A percentile compares a stretch with the other conserved stretches of the same genome.
These are phyloP conservation scores for Apamea monoglypha DNA, from an alignment of 2,888 invertebrate genomes.

Conservation along the genomic window DNA sequence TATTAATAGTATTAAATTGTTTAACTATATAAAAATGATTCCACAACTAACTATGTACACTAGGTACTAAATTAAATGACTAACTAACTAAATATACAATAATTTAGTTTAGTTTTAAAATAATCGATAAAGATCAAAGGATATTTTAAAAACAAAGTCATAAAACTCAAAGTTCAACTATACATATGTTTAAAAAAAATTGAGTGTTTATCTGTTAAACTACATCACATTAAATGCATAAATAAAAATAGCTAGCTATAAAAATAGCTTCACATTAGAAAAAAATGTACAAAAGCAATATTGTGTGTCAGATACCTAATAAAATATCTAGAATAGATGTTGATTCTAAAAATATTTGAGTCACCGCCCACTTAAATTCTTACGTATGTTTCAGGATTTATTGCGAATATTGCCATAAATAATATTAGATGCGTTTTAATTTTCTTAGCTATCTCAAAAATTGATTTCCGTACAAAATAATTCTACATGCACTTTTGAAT, in stretches of 20 bases:
- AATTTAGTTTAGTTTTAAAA: neutral
- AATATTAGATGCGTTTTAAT: slow-evolving; percentile 6
- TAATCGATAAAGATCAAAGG: neutral
- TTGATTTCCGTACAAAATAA: no score
- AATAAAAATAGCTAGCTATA: slow-evolving; percentile 1
- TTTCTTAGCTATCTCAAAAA: no score
- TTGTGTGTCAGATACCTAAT: neutral
- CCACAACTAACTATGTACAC: neutral
- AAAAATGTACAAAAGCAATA: neutral
- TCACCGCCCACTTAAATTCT: slow-evolving; percentile 16
- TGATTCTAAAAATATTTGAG: slow-evolving; percentile 10
- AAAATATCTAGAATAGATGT: slow-evolving; percentile 14
- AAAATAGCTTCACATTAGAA: neutral
- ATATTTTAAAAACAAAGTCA: no score
- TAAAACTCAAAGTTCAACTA: neutral
- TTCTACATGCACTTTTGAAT: no score
- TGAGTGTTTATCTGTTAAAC: neutral
- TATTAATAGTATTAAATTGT: no score
- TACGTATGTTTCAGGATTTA: slow-evolving; percentile 3
- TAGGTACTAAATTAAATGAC: neutral
- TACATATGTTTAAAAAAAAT: slow-evolving; percentile 4
- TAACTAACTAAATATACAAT: neutral
- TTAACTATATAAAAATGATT: neutral
- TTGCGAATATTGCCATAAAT: slow-evolving; percentile 16
- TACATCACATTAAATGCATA: neutral